These are phyloP conservation scores for Drosophila trapezifrons DNA, from an alignment of 1,140 invertebrate species.

Conservation along the genomic window DNA sequence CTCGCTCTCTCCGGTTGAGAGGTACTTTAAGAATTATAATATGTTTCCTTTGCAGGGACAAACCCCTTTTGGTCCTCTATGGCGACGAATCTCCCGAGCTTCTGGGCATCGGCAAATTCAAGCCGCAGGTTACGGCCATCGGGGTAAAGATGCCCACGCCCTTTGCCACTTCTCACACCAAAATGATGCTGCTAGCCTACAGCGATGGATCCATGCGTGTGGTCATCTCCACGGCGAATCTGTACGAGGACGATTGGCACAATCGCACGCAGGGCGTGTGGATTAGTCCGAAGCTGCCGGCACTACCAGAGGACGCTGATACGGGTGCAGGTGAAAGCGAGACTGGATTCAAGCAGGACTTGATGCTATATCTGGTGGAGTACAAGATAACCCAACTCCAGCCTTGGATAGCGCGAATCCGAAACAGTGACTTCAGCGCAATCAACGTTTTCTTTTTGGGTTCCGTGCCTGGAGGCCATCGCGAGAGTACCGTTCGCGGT, in stretches of 20 bases:
- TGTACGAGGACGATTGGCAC: constrained; percentile 95
- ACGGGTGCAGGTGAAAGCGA: constrained; percentile 90
- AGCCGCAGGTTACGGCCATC: constrained; percentile 88
- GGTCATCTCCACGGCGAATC: constrained; percentile 96
- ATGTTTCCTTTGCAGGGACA: constrained; percentile 85
- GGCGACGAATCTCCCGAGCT: constrained; percentile 89
- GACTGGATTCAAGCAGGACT: constrained; percentile 93
- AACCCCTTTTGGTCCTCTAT: constrained; percentile 91
- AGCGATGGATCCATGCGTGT: constrained; percentile 92
- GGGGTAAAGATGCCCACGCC: constrained; percentile 90
- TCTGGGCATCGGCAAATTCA: constrained; percentile 85
- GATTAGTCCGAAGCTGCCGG: constrained; percentile 92
- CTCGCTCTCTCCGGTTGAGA: too few relatives aligned
- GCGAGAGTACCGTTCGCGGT: constrained; percentile 84
- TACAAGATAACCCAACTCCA: constrained; percentile 89
- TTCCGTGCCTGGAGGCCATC: constrained; percentile 93
- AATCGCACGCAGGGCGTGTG: constrained; percentile 97
- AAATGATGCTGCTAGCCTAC: constrained; percentile 95
- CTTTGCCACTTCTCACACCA: constrained; percentile 96
- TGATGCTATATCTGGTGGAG: constrained; percentile 91
- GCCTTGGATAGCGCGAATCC: constrained; percentile 90
- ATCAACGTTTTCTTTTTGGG: constrained; percentile 94
- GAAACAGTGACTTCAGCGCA: constrained; percentile 90
- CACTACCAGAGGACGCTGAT: constrained; percentile 85
- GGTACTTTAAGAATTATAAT: too few relatives aligned